Evolutionary conservation across 2,888 invertebrate species (phyloP), one percentile per base, ranked within the genome.

Genomic region (Druceiella hillmani): DNA sequence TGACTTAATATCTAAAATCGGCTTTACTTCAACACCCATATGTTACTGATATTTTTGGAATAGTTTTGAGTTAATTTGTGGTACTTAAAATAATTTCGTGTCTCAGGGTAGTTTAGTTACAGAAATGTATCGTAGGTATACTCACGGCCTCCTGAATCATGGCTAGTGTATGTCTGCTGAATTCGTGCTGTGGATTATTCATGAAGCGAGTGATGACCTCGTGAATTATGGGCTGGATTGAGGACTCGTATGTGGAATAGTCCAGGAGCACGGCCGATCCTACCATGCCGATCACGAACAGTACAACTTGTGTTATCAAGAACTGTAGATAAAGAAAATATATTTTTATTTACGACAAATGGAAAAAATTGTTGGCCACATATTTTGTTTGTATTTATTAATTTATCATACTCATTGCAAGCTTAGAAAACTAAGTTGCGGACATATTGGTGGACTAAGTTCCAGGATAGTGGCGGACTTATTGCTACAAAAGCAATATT

Each of bases 111-210:
- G 37, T 45, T 45, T 33, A 52, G 31, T 14, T 33, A 12, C 17
- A n/a, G n/a, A n/a, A n/a, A n/a, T n/a, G n/a, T n/a, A n/a, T n/a
- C n/a, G n/a, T n/a, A n/a, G n/a, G n/a, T n/a, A 17, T 33, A 66
- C 81, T 79, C 68, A 87, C 87, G 51, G 83, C 84, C 71, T 91
- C 89, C 58, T 92, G 91, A 30, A 91, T 81, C 74, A 85, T 78
- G 52, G 81, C 78, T 13, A 92, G 70, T 33, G 83, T 79, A 48
- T 74, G 68, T 34, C 76, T 64, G 31, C 85, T 81, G 47, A 74
- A 73, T 37, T 81, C 78, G 52, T 85, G 79, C 48, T 81, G 78
- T 3, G 87, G 84, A 51, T 86, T 84, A 57, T 82, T 76, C 50
- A 92, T 88, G 40, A 91, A 75, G 30, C 76, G 64, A 15, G 76